Conservation (phyloP, 2,888 invertebrate species). For the Aporophyla lueneburgensis region DNA sequence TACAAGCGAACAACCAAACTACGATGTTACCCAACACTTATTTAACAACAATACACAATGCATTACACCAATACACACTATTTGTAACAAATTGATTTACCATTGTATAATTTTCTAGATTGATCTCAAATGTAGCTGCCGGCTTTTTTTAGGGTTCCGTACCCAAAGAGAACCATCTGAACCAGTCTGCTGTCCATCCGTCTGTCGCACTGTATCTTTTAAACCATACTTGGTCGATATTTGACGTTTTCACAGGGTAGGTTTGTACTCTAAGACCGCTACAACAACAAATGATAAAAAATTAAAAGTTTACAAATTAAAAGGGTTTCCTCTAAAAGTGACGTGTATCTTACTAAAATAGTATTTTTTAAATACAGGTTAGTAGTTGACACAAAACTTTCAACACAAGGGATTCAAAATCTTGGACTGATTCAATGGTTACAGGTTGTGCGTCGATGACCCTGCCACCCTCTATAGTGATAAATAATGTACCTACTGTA, state of each 20-base stretch:
- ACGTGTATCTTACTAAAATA: too few relatives aligned
- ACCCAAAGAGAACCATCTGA: neutral
- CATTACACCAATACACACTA: conserved; percentile 43
- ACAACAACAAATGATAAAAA: neutral
- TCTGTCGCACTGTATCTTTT: neutral
- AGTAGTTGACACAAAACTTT: too few relatives aligned
- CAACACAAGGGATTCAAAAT: too few relatives aligned
- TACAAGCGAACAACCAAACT: too few relatives aligned
- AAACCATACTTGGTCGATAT: neutral
- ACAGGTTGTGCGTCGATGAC: too few relatives aligned
- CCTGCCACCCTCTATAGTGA: neutral
- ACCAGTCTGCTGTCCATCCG: neutral
- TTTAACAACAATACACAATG: conserved; percentile 39
- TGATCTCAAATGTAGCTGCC: conserved; percentile 43
- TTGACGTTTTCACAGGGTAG: neutral
- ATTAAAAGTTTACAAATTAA: neutral
- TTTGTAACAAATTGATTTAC: conserved; percentile 53
- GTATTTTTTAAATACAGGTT: too few relatives aligned
- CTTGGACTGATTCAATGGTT: too few relatives aligned
- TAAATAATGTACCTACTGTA: neutral
- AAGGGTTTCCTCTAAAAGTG: neutral
- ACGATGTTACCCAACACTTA: conserved; percentile 10
- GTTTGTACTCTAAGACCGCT: too few relatives aligned
- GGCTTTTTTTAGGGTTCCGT: neutral
- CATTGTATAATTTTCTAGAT: conserved; percentile 56